Base-by-base conservation (phyloP, 2,888 invertebrate species). In the Creontiades dilutus region DNA sequence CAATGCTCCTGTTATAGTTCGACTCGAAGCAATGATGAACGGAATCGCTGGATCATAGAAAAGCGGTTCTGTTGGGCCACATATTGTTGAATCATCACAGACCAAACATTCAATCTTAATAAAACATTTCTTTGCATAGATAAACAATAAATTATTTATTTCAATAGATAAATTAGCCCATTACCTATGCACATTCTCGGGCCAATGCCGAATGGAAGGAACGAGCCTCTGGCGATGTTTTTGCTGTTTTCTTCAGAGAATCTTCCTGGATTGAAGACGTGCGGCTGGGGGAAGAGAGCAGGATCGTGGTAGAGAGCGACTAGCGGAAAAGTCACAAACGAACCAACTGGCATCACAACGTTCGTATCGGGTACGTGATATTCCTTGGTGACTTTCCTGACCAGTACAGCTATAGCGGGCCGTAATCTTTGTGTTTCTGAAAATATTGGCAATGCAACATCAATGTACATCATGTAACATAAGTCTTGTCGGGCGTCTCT, bases 251-350 rank as follows among this genome's bases (percentile, higher is more conserved):
- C 94, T 5, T 94, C 93, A 0, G 93, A 92, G 92, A 95, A 96
- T 91, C 95, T 93, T 28, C 95, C 95, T 0, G 96, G 96, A 86
- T 94, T 94, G 90, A 96, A 96, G 47, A 93, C 93, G 0, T 95
- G 94, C 0, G 96, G 96, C 12, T 96, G 94, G 0, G 95, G 94
- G 91, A 94, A 95, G 92, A 94, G 93, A 1, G 94, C 94, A 0
- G 95, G 94, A 92, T 95, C 95, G 92, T 94, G 94, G 91, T 96
- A 95, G 91, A 95, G 94, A 47, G 94, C 94, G 91, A 94, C 94
- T 9, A 94, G 93, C 13, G 95, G 95, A 68, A 95, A 94, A 23
- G 95, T 93, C 11, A 95, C 92, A 27, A 93, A 91, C 0, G 94
- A 94, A 0, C 91, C 91, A 19, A 91, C 89, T 28, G 91, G 91